Evolutionary conservation across 2,888 invertebrate species (phyloP), one percentile per base, ranked within the genome.

Genomic region (Diadegma fenestrale): DNA sequence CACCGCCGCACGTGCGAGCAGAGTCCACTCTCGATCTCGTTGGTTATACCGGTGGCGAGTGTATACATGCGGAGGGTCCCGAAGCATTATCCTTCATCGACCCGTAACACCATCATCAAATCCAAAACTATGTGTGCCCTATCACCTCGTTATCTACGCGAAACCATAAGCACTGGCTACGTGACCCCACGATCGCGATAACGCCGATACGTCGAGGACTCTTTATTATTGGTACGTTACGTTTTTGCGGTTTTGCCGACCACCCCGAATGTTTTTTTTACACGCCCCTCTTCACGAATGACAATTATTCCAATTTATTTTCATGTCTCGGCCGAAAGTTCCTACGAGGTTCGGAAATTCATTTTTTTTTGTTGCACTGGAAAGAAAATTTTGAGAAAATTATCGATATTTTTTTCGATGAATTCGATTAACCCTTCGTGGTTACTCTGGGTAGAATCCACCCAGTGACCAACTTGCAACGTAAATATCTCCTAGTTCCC

Each of bases 61-160:
- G 81, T 84, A 79, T 82, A 37, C 37, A 37, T 37, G 87, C 14
- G 87, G 82, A 82, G 84, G 86, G 86, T 78, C 78, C 73, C 68
- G 77, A 71, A 54, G 68, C 84, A 73, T 80, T 26, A 77, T 17
- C 71, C 64, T 72, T 80, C 64, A 81, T 75, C 66, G 66, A 54
- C 30, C 71, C 48, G 43, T 19, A 68, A 73, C 82, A 86, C 82
- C 81, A 72, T 80, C 76, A 82, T 86, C 91, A 91, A 92, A 92
- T 91, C 90, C 87, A 91, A 92, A 92, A 91, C 92, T 90, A 87
- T 87, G 90, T 92, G 93, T 93, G 93, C 92, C 88, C 89, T 93
- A 93, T 93, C 93, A 87, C 80, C 82, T 86, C 84, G 89, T 91
- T 92, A 93, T 93, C 93, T 73, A 30, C 61, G 43, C 87, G 87